Percentiles rank a stretch among this genome's conserved stretches.
Conservation (phyloP, 2,797 vertebrate species). For the Schizopygopsis malacanthus region DNA sequence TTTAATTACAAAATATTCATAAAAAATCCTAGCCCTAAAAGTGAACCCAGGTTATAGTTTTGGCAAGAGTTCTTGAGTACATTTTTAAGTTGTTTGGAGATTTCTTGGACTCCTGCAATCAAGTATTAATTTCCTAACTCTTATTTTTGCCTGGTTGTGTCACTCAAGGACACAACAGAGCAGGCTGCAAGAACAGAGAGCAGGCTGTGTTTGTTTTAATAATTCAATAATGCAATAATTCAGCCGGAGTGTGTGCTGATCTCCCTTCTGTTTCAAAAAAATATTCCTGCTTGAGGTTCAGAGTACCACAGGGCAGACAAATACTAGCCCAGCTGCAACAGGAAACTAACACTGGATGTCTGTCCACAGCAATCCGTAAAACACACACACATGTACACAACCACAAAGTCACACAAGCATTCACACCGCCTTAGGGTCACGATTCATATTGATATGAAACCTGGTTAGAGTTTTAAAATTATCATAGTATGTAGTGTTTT, state of each 20-base stretch:
- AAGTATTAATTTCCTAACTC: constrained; percentile 16
- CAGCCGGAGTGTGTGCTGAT: constrained; percentile 25
- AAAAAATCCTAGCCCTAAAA: background rate
- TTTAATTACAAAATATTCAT: background rate
- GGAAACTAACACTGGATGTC: background rate
- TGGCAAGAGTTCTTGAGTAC: background rate
- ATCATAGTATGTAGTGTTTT: constrained; percentile 34
- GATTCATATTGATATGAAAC: constrained; percentile 43
- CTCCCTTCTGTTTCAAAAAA: constrained; percentile 20
- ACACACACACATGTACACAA: background rate
- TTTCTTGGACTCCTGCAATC: background rate
- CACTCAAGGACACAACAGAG: background rate
- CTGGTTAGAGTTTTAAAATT: constrained; percentile 11
- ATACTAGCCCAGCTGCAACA: background rate
- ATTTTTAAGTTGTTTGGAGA: constrained; percentile 10
- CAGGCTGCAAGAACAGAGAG: background rate
- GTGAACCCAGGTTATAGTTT: background rate
- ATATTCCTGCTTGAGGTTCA: constrained; percentile 16
- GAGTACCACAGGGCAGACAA: background rate
- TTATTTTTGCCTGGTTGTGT: background rate
- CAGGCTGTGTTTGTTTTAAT: constrained; percentile 26
- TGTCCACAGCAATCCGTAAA: constrained; percentile 6
- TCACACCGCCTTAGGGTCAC: background rate
- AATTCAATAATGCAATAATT: constrained; percentile 38
- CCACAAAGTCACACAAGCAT: constrained; percentile 8